These are phyloP conservation scores for Volucella bombylans DNA, from an alignment of 2,888 invertebrate genomes.

Conservation along the genomic window DNA sequence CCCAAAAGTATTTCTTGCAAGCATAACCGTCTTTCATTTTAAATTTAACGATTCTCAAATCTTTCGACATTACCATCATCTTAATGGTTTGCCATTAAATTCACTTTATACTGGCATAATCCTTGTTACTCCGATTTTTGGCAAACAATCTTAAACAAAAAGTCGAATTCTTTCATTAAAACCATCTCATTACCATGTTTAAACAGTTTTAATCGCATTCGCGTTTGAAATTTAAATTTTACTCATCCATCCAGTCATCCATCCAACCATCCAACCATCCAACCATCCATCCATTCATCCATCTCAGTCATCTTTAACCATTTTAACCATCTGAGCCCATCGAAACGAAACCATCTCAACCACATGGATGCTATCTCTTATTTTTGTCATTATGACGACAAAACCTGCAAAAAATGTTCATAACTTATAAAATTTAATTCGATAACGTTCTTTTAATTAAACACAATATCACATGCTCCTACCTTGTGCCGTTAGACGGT, in stretches of 20 bases:
- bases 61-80: constrained; percentile 13
- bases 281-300: not conserved
- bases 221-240: constrained; percentile 55
- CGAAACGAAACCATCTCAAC: no score
- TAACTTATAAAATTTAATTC: constrained; percentile 60
- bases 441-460: constrained; percentile 56
- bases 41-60: constrained; percentile 14
- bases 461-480: constrained; percentile 31
- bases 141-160: constrained; percentile 1
- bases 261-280: not conserved
- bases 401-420: not conserved
- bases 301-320: no score
- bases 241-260: not conserved
- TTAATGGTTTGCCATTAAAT: constrained; percentile 24
- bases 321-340: no score
- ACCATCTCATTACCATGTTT: constrained; percentile 59
- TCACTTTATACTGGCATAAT: constrained; percentile 28
- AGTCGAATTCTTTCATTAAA: constrained; percentile 41
- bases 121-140: not conserved
- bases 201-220: constrained; percentile 57
- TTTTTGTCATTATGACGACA: no score
- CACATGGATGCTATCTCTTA: no score
- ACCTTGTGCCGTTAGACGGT: not conserved
- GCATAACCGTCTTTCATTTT: not conserved
- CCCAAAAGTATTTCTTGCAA: no score